Evolutionary conservation across 2,888 invertebrate species (phyloP), one percentile per base, ranked within the genome.

Genomic region (Bhutanitis thaidina): DNA sequence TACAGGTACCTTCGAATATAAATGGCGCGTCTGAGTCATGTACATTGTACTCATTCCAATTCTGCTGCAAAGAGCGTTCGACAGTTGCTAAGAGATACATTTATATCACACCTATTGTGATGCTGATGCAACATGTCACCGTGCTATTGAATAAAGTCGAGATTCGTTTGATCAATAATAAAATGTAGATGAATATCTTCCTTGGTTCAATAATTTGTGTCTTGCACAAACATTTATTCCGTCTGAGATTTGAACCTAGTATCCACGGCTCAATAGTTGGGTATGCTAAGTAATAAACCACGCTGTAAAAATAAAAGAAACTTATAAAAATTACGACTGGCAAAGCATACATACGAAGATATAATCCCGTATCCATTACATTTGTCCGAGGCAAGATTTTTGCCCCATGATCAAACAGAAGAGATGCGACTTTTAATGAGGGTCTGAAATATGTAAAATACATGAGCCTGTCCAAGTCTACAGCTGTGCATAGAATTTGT

Each of bases 391-490:
- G 62, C 43, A 74, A 5, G 35, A 86, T 57, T 54, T 54, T 56
- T 4, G 87, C 88, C 5, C 87, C 88, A 55, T 82, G 61, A 12
- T 80, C 64, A 53, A 90, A 80, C 36, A 90, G 68, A 8, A 84
- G 63, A 34, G 69, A 65, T 8, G 77, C 79, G 50, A 85, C 69
- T 55, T 51, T 56, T 36, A 74, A 55, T 9, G 77, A 77, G 10
- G 81, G 87, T 4, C 83, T 85, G 64, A 39, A 37, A 41, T 5
- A 41, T 4, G n/a, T 20, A 20, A 2, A 5, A 20, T 20, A 20
- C 3, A 20, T 20, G 2, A 20, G 20, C n/a, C n/a, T n/a, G n/a
- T n/a, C n/a, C n/a, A n/a, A n/a, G n/a, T n/a, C n/a, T n/a, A n/a
- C n/a, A n/a, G n/a, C n/a, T n/a, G n/a, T n/a, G n/a, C 20, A 20